Percentiles rank a stretch among this genome's conserved stretches.
Evolutionary conservation across 2,888 invertebrate species (phyloP).

Genomic region (Sipha maydis): DNA sequence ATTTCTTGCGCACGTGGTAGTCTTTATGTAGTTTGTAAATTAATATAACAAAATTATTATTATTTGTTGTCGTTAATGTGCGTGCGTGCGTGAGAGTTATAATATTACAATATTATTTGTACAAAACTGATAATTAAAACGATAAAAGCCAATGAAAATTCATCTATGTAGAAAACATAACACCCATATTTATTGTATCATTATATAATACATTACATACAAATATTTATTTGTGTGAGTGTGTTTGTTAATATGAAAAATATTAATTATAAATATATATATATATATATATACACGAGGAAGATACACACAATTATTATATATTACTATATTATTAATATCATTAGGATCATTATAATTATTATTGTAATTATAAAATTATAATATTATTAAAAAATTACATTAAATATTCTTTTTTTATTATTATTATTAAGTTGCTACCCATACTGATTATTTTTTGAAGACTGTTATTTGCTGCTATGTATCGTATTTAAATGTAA

Average conservation of each 20-base stretch:
- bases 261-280: conserved; percentile 18
- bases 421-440: not conserved
- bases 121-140: conserved; percentile 46
- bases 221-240: conserved; percentile 1
- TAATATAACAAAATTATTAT: conserved; percentile 42
- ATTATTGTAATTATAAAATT: conserved; percentile 56
- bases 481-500: too few relatives aligned
- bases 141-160: conserved; percentile 11
- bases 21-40: conserved; percentile 51
- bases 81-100: conserved; percentile 10
- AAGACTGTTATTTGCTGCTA: not conserved
- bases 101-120: conserved; percentile 35
- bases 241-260: conserved; percentile 31
- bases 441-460: not conserved
- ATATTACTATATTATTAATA: conserved; percentile 53
- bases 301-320: conserved; percentile 58
- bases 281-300: conserved; percentile 23
- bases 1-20: conserved; percentile 9
- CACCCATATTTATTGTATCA: not conserved
- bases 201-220: not conserved
- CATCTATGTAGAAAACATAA: conserved; percentile 11
- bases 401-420: not conserved
- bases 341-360: conserved; percentile 51
- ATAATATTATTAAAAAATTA: conserved; percentile 53
- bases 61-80: conserved; percentile 40